A percentile compares a stretch with the other conserved stretches of the same genome.
Evolutionary conservation across 1,140 invertebrate genomes (phyloP).

Genomic region (Drosophila bifasciata): DNA sequence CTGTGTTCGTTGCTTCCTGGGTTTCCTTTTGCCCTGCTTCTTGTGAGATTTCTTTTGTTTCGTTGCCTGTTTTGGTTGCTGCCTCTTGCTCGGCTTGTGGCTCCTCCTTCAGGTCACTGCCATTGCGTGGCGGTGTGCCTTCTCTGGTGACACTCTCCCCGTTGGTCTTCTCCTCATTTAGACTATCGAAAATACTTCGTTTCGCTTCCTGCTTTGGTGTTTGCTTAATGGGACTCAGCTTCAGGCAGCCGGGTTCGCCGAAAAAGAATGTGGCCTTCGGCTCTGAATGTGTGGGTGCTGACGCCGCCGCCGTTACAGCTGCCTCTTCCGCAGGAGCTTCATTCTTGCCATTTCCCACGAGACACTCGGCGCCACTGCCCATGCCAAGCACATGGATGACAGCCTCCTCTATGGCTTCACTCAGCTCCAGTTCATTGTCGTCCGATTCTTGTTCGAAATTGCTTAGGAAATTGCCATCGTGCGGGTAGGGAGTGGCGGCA

Average conservation of each 20-base stretch:
- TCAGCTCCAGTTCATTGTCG: slow-evolving; percentile 83
- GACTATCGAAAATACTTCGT: slow-evolving; percentile 68
- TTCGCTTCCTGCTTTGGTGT: slow-evolving; percentile 59
- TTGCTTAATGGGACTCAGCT: slow-evolving; percentile 78
- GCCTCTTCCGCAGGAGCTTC: slow-evolving; percentile 42
- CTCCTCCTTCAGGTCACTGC: slow-evolving; percentile 6
- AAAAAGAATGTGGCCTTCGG: slow-evolving; percentile 84
- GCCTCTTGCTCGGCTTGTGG: not conserved
- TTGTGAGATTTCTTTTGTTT: slow-evolving; percentile 54
- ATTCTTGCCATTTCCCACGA: slow-evolving; percentile 83
- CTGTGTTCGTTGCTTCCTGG: not conserved
- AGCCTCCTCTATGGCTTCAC: slow-evolving; percentile 90
- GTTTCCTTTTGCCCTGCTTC: slow-evolving; percentile 15
- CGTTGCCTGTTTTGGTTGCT: not conserved
- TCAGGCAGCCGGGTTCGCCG: slow-evolving; percentile 84
- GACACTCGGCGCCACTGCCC: slow-evolving; percentile 89
- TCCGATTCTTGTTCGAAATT: slow-evolving; percentile 11
- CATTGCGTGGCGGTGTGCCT: slow-evolving; percentile 9
- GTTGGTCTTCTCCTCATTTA: slow-evolving; percentile 59
- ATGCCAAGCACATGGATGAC: slow-evolving; percentile 89
- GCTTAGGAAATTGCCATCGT: slow-evolving; percentile 4
- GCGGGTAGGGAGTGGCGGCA: not conserved
- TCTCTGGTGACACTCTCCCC: slow-evolving; percentile 44
- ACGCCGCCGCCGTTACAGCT: not conserved
- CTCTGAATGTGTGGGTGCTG: slow-evolving; percentile 50